Percentiles rank a stretch among this genome's conserved stretches.
Conservation (phyloP, 2,113 vertebrate genomes). For the Lichenostomus cassidix region DNA sequence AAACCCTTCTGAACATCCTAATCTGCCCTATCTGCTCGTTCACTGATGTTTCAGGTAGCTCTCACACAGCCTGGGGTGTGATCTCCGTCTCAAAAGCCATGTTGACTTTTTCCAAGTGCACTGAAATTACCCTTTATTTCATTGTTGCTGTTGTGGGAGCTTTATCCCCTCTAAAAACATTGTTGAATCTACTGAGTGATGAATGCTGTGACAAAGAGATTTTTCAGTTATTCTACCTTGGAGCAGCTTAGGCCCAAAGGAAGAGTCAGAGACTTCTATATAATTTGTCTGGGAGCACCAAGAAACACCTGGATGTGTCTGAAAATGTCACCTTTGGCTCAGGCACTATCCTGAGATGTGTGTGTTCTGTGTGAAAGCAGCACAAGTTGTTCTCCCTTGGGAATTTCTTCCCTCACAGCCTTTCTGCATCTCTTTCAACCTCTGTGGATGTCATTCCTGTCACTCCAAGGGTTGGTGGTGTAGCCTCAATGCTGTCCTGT, state of each 20-base stretch:
- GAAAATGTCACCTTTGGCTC: neutral
- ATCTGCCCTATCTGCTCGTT: neutral
- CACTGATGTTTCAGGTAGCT: neutral
- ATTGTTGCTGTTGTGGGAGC: neutral
- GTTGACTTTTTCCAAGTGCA: neutral
- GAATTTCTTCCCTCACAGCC: neutral
- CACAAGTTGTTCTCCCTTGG: neutral
- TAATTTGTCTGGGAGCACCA: neutral
- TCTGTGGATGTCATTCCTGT: neutral
- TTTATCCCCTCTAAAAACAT: neutral
- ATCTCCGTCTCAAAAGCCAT: neutral
- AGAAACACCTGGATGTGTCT: neutral
- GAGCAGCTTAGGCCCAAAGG: neutral
- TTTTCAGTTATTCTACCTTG: neutral
- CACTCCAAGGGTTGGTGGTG: neutral
- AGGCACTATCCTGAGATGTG: fast-evolving
- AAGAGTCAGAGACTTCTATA: neutral
- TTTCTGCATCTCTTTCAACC: neutral
- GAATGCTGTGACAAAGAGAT: neutral
- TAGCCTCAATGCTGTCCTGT: neutral
- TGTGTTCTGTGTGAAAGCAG: neutral
- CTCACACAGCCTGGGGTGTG: neutral
- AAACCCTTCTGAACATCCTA: neutral
- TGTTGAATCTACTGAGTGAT: neutral
- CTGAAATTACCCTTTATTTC: neutral